Evolutionary conservation across 2,797 vertebrate genomes (phyloP), one percentile per base, ranked within the genome.

Genomic region (Gallinago nigripennis): DNA sequence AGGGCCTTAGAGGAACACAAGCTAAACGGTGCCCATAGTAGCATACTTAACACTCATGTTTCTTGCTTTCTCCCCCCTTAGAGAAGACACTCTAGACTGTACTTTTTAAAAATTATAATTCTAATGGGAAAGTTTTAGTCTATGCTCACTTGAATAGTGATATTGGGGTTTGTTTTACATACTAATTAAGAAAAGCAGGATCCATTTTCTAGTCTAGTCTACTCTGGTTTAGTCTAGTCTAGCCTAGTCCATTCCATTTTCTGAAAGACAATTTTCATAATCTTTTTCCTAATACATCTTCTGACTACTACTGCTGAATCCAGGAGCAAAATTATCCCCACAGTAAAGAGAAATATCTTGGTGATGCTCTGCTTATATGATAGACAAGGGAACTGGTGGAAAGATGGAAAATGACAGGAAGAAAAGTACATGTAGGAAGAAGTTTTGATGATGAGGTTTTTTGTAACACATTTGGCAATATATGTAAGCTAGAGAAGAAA

Each of bases 1-100:
- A 57, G 27, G 23, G 11, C 53, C 56, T 65, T 77, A 35, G 16
- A 82, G 25, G 31, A 90, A 27, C 11, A 69, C 18, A 53, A 66
- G 10, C 4, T 70, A 31, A 35, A 72, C 3, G 48, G 5, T 31
- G 31, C 8, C 46, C 28, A 41, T 48, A 27, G 3, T 43, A 28
- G 6, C 43, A 51, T 11, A 39, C 1, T 51, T 68, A 48, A 24
- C 9, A n/a, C 4, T 64, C 7, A 2, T 35, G 37, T 63, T 50
- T 77, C 30, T 8, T 28, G 2, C 9, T 46, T 45, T 9, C 8
- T 2, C 7, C 1, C 1, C 3, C 2, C 13, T 37, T 37, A 73
- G 16, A 61, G n/a, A 80, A 77, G 25, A 50, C 4, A 39, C 72
- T 73, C 35, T 43, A 21, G 21, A n/a, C 23, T 48, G 35, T 13